A percentile compares a stretch with the other conserved stretches of the same genome.
These are phyloP conservation scores for Drosophila repleta DNA, from an alignment of 1,140 invertebrate genomes.

Conservation along the genomic window DNA sequence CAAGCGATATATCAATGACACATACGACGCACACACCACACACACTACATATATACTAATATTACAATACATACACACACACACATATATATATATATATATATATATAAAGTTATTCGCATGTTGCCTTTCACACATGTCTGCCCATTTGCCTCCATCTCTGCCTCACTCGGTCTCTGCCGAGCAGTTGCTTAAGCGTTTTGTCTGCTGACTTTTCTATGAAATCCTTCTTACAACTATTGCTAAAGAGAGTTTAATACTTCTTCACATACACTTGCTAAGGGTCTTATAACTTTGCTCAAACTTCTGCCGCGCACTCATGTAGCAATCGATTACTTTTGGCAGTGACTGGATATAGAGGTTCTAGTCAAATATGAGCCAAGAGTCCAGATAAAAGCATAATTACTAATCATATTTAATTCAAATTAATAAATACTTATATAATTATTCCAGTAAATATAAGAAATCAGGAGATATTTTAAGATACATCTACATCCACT, in stretches of 20 bases:
- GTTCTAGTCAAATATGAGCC: background rate
- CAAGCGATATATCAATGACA: conserved; percentile 64
- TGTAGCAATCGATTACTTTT: too few species aligned
- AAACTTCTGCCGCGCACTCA: background rate
- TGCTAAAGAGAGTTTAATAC: conserved; percentile 34
- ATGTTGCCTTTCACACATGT: conserved; percentile 14
- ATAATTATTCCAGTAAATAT: too few species aligned
- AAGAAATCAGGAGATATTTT: too few species aligned
- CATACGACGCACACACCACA: conserved; percentile 14
- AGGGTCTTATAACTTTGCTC: background rate
- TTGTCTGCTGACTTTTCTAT: conserved; percentile 41
- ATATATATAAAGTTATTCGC: conserved; percentile 5
- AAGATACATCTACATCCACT: too few species aligned
- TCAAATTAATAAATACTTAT: too few species aligned
- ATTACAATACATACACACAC: conserved; percentile 7
- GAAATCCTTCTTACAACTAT: conserved; percentile 58
- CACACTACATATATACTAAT: conserved; percentile 8
- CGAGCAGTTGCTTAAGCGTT: conserved; percentile 38
- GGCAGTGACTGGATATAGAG: background rate
- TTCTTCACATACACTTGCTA: conserved; percentile 9
- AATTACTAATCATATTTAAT: too few species aligned
- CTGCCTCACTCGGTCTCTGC: background rate
- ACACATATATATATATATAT: conserved; percentile 13
- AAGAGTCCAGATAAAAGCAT: too few species aligned
- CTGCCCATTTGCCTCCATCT: background rate